Base-by-base conservation (phyloP, 1,140 invertebrate species). In the Cherax destructor region DNA sequence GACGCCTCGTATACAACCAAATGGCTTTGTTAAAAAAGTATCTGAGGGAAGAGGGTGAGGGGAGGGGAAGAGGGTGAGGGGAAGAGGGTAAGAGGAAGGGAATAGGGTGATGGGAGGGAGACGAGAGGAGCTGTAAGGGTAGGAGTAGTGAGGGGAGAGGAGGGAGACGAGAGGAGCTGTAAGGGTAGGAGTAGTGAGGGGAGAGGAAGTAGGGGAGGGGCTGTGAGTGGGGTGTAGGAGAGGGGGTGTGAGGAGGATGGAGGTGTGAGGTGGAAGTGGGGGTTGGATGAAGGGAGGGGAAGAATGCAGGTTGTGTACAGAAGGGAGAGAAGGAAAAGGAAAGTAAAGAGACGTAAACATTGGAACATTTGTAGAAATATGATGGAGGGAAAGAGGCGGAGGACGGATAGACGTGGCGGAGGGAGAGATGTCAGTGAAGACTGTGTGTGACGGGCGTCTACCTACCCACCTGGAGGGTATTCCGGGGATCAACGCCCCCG, bases 11-110 rank as follows among this genome's bases (percentile, higher is more conserved):
- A 91, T 78, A 77, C 79, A 91, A 78, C 88, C 88, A 77, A 85
- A 91, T 91, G 88, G 81, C 88, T 91, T 91, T 84, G 88, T 84
- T 91, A 91, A 91, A 79, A 91, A 91, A 65, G 74, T 85, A 85
- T 91, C 76, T 80, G 72, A 50, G 81, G 11, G 72, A 21, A 18
- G 49, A 21, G 41, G 72, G 16, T 30, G 50, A 69, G 80, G 65
- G 69, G 77, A 16, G 13, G 59, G 24, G 56, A 30, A 52, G 50
- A 30, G 49, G 80, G 52, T 56, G 52, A 30, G 59, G 59, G 74
- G 69, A 7, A 61, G 30, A 47, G 65, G 76, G 47, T 41, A 30
- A 61, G 4, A 9, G 41, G 78, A 76, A 6, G 24, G 24, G 47
- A 65, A 24, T 18, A 65, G 47, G 24, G 30, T n/a, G 49, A n/a